A percentile compares a stretch with the other conserved stretches of the same genome.
phyloP scores from a whole-genome alignment of 2,888 invertebrate species.

The Lasioglossum lativentre region DNA sequence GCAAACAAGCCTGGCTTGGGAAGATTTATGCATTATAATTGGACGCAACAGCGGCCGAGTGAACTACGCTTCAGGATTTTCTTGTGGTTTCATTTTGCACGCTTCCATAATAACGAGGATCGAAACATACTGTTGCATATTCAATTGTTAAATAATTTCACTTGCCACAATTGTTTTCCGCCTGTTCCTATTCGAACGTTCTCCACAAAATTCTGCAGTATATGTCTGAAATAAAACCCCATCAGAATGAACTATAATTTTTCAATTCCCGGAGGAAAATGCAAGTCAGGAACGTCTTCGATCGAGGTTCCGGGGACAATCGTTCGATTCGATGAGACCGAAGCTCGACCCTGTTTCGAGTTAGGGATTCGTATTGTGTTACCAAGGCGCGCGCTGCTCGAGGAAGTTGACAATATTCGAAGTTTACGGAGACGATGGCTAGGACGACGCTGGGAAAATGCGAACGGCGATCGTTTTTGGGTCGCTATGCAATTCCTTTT shows the following conservation, averaged over 20 bases:
- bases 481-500: conserved; percentile 4
- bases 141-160: not conserved
- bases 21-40: conserved; percentile 1
- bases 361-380: not conserved
- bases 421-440: not conserved
- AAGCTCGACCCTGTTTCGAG: not conserved
- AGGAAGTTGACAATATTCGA: conserved; percentile 9
- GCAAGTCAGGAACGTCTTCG: not conserved
- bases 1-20: not conserved
- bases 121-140: not conserved
- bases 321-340: not conserved
- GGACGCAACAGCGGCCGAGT: not conserved
- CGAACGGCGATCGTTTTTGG: not conserved
- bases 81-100: not conserved
- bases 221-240: not conserved
- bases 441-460: not conserved
- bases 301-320: not conserved
- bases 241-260: not conserved
- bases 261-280: not conserved
- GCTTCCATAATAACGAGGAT: not conserved
- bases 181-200: not conserved
- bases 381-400: not conserved
- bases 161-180: not conserved
- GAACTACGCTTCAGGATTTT: not conserved
- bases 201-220: not conserved